A percentile compares a stretch with the other conserved stretches of the same genome.
Evolutionary conservation across 2,888 invertebrate genomes (phyloP).

Genomic region (Notocelia uddmanniana): DNA sequence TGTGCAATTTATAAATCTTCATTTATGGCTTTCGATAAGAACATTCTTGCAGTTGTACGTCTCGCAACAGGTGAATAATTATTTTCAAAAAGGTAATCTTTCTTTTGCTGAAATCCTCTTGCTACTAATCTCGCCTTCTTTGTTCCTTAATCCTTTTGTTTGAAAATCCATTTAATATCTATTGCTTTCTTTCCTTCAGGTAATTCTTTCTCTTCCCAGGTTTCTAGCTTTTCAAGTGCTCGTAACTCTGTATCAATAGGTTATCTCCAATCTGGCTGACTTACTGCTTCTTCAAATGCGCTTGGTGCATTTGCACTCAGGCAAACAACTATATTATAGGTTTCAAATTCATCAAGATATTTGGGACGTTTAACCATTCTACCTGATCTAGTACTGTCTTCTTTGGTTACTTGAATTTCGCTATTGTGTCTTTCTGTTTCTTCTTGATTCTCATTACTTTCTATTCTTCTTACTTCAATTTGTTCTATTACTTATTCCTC

Average conservation of each 20-base stretch:
- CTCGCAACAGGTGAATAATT: neutral
- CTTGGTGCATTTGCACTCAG: slow-evolving; percentile 1
- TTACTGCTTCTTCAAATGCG: neutral
- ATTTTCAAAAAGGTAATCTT: neutral
- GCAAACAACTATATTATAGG: slow-evolving; percentile 2
- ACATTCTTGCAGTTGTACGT: neutral
- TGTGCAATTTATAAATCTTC: slow-evolving; percentile 1
- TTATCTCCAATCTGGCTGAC: neutral
- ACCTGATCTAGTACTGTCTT: neutral
- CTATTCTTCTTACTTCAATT: neutral
- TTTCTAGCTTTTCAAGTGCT: neutral
- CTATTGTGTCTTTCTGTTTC: neutral
- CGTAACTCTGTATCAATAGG: neutral
- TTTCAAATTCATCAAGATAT: slow-evolving; percentile 1
- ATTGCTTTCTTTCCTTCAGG: neutral
- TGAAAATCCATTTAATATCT: slow-evolving; percentile 8
- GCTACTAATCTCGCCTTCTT: slow-evolving; percentile 3
- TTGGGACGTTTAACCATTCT: neutral
- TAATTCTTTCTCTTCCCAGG: neutral
- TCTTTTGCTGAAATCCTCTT: slow-evolving; percentile 10
- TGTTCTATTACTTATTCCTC: neutral
- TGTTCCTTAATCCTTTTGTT: slow-evolving; percentile 1
- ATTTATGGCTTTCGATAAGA: neutral
- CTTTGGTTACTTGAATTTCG: neutral
- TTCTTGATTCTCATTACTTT: neutral